phyloP scores from a whole-genome alignment of 2,888 invertebrate genomes.

The Nesidiocoris tenuis region DNA sequence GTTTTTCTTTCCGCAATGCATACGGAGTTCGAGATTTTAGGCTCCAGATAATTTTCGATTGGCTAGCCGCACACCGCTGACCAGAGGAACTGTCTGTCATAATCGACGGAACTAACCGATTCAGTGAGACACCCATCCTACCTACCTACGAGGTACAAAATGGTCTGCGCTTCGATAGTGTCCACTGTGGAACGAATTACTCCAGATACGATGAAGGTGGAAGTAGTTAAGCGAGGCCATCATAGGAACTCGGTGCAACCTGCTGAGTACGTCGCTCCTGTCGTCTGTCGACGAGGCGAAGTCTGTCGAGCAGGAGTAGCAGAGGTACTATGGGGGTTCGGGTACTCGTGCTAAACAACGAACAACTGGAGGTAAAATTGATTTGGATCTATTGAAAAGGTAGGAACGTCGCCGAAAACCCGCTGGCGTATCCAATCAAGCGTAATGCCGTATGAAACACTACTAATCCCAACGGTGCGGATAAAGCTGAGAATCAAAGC shows the following conservation, averaged over 20 bases:
- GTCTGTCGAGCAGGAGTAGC: background rate
- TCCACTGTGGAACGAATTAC: too few species aligned
- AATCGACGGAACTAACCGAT: too few species aligned
- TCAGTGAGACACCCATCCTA: too few species aligned
- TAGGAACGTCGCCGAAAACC: constrained; percentile 21
- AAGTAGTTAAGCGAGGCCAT: too few species aligned
- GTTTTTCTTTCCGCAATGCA: too few species aligned
- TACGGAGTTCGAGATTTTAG: too few species aligned
- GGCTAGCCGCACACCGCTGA: too few species aligned
- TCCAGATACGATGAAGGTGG: too few species aligned
- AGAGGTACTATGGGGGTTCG: background rate
- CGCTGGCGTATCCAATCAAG: constrained; percentile 35
- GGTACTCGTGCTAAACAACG: constrained; percentile 20
- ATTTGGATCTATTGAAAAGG: constrained; percentile 35
- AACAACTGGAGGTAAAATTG: constrained; percentile 37
- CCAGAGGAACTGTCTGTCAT: too few species aligned
- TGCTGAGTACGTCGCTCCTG: background rate
- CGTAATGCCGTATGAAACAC: constrained; percentile 41
- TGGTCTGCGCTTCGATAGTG: too few species aligned
- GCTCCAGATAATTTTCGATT: too few species aligned
- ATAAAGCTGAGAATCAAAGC: constrained; percentile 35
- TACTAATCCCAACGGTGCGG: constrained; percentile 35
- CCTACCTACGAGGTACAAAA: too few species aligned
- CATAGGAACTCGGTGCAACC: background rate
- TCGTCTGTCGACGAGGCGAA: background rate